Evolutionary conservation across 2,888 invertebrate genomes (phyloP).

Genomic region (Trichopria drosophilae): DNA sequence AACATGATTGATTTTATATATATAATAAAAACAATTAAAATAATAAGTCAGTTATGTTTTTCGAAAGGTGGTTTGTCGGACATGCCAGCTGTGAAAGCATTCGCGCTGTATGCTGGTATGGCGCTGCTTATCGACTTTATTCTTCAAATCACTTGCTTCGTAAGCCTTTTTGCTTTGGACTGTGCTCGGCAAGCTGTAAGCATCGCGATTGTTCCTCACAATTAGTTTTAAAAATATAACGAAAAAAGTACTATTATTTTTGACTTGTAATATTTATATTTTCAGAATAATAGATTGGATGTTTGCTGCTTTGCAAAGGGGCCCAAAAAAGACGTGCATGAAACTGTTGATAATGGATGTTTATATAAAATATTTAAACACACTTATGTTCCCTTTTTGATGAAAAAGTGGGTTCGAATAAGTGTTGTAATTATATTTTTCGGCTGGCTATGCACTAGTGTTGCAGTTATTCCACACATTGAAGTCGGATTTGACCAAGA

Average conservation of each 20-base stretch:
- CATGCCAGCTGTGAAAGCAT: conserved; percentile 97
- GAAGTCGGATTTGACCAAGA: conserved; percentile 95
- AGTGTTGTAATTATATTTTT: conserved; percentile 84
- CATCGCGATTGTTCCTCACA: too few relatives aligned
- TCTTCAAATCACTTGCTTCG: conserved; percentile 94
- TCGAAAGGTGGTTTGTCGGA: conserved; percentile 81
- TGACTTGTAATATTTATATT: too few relatives aligned
- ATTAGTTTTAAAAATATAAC: too few relatives aligned
- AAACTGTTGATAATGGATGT: conserved; percentile 70
- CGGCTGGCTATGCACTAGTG: conserved; percentile 86
- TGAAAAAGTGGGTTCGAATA: conserved; percentile 75
- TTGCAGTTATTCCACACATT: conserved; percentile 86
- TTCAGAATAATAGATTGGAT: conserved; percentile 71
- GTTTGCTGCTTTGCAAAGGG: conserved; percentile 80
- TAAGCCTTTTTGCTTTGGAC: conserved; percentile 85
- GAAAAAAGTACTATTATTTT: too few relatives aligned
- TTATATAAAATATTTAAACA: conserved; percentile 85
- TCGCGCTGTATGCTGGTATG: conserved; percentile 95
- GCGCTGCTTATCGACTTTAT: conserved; percentile 94
- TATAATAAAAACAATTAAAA: not conserved
- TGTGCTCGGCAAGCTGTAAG: conserved; percentile 73
- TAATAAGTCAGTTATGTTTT: conserved; percentile 13
- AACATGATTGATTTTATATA: not conserved
- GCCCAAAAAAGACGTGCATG: conserved; percentile 66
- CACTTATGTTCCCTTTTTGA: conserved; percentile 82